Evolutionary conservation across 2,113 vertebrate genomes (phyloP), one percentile per base, ranked within the genome.

Genomic region (Perca flavescens): DNA sequence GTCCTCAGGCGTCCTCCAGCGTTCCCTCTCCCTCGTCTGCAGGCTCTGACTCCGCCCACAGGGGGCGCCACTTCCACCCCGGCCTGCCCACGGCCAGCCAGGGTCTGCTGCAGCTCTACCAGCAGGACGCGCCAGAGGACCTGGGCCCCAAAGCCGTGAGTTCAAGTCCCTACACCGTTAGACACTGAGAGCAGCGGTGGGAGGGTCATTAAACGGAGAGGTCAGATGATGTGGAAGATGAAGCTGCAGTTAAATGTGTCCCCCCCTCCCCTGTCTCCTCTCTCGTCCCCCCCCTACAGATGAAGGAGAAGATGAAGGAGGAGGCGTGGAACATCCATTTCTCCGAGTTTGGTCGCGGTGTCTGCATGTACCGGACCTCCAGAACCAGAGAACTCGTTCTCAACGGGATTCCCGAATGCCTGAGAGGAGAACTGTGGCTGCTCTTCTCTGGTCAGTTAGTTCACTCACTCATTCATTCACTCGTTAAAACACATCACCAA

Each of bases 301-400:
- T 97, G 79, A 99, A 97, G 89, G 98, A 99, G 91, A 98, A 96
- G 88, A 98, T 99, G 97, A 99, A 99, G 73, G 97, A 99, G 86
- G 98, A 99, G 80, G 96, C 96, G 0, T 99, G 98, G 98, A 96
- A 97, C 86, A 99, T 99, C 83, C 98, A 99, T 87, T 99, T 99
- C 94, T 98, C 97, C 31, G 98, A 99, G 91, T 99, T 97, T 4
- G 98, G 98, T 19, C 95, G 98, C 0, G 98, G 98, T 0, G 95
- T 99, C 88, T 99, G 98, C 79, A 99, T 99, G 98, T 99, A 99
- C 92, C 96, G 98, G 66, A 99, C 98, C 1, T 94, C 96, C 68
- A 97, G 93, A 86, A 98, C 96, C 0, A 95, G 97, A 69, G 97
- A 99, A 36, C 96, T 99, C 22, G 96, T 99, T 16, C 94, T 98